Evolutionary conservation across 2,113 vertebrate genomes (phyloP), one percentile per base, ranked within the genome.

Genomic region (Cricetomys ansorgei): DNA sequence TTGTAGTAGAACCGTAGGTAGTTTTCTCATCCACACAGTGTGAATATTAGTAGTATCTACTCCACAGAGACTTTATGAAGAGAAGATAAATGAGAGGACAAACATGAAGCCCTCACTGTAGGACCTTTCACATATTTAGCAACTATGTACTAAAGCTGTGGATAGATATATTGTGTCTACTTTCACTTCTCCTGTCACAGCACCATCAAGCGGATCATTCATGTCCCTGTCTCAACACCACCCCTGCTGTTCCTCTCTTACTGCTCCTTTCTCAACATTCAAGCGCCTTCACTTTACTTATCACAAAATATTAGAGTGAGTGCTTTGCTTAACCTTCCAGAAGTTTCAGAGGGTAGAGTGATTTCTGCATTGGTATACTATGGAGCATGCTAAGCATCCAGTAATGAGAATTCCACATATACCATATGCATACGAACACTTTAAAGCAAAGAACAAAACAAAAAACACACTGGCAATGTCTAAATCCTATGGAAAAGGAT

Each of bases 391-490:
- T 53, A 88, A 91, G 57, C 25, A 45, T 67, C 37, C 31, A 76
- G 59, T 73, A 72, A 85, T 73, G 62, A n/a, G 17, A 17, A 50
- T 12, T 77, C 19, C 77, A 43, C 40, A 55, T 1, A 64, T 79
- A 92, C 6, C 69, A 79, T 76, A 80, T 50, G 27, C 91, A 94
- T 62, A 15, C 40, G 67, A 89, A 81, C 50, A 25, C 25, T 10
- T 67, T 89, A 37, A 92, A 89, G 70, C 67, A 88, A 73, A 37
- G 96, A 70, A 73, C n/a, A n/a, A 93, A 70, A 23, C 13, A 92
- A 86, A 88, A 43, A 69, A 81, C 11, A 31, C 48, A 92, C n/a
- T n/a, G 67, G 11, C 1, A 90, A 88, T 79, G 34, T 31, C 15
- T 31, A 70, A 70, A 37, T 37, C 37, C 17, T 37, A n/a, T n/a